phyloP scores from a whole-genome alignment of 2,888 invertebrate species.

The Quadriops clusia region DNA sequence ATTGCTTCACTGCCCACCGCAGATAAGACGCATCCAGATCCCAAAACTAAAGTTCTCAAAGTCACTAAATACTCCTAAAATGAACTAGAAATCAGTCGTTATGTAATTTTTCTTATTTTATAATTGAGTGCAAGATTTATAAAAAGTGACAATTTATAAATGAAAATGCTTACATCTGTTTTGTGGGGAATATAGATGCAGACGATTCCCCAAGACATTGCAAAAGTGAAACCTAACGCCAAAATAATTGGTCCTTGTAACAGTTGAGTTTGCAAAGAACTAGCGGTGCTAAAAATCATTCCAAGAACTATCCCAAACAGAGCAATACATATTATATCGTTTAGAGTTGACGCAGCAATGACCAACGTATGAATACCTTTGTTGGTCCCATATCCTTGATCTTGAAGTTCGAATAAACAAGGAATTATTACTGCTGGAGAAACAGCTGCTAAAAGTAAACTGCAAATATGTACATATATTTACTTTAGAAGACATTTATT shows the following conservation, averaged over 20 bases:
- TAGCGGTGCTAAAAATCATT: conserved; percentile 51
- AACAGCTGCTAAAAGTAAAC: conserved; percentile 53
- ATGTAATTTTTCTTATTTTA: too few relatives aligned
- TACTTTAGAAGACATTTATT: too few relatives aligned
- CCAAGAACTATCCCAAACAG: conserved; percentile 56
- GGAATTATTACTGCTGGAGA: conserved; percentile 67
- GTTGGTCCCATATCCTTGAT: conserved; percentile 52
- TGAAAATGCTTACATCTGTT: too few relatives aligned
- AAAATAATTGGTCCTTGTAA: conserved; percentile 49
- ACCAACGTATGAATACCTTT: conserved; percentile 66
- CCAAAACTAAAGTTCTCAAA: conserved; percentile 42
- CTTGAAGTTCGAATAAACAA: conserved; percentile 49
- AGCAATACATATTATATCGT: conserved; percentile 65
- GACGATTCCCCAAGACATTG: conserved; percentile 47
- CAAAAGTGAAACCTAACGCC: conserved; percentile 47
- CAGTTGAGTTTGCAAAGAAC: conserved; percentile 36
- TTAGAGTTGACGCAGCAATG: conserved; percentile 57
- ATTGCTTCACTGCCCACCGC: conserved; percentile 49
- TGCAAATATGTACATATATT: conserved; percentile 28
- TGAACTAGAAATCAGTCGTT: too few relatives aligned
- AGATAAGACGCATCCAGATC: conserved; percentile 50
- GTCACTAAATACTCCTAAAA: conserved; percentile 35
- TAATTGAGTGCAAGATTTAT: too few relatives aligned
- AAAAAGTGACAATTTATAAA: too few relatives aligned
- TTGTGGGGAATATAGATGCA: conserved; percentile 49